Evolutionary conservation across 2,113 vertebrate species (phyloP).

Genomic region (Perognathus longimembris): DNA sequence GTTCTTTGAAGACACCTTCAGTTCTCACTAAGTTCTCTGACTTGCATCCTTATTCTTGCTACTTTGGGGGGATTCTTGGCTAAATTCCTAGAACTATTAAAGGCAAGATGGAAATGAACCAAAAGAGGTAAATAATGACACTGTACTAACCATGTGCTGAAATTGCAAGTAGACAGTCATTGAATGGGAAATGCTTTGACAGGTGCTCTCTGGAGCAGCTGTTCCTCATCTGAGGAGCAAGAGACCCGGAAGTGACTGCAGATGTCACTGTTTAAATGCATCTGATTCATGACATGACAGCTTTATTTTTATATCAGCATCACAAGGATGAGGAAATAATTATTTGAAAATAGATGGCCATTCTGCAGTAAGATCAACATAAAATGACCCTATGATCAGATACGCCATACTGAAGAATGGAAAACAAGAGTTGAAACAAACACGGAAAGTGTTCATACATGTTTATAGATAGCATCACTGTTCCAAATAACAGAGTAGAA

Average conservation of each 20-base stretch:
- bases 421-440: constrained; percentile 43
- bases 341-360: neutral
- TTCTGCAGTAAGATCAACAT: constrained; percentile 31
- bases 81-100: constrained; percentile 43
- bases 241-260: neutral
- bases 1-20: neutral
- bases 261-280: neutral
- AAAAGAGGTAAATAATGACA: neutral
- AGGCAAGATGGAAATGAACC: neutral
- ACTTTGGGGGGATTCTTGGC: neutral
- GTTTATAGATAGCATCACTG: neutral
- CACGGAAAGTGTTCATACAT: neutral
- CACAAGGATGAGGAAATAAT: neutral
- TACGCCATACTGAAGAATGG: neutral
- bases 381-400: neutral
- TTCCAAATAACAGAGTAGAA: neutral
- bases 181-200: neutral
- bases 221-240: neutral
- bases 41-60: neutral
- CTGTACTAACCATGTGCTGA: neutral
- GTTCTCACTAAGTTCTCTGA: constrained; percentile 4
- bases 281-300: neutral
- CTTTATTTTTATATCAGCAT: constrained; percentile 10
- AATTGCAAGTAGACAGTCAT: neutral
- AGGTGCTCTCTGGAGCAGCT: neutral